phyloP scores from a whole-genome alignment of 1,140 invertebrate genomes.

The Ganaspis sp. region DNA sequence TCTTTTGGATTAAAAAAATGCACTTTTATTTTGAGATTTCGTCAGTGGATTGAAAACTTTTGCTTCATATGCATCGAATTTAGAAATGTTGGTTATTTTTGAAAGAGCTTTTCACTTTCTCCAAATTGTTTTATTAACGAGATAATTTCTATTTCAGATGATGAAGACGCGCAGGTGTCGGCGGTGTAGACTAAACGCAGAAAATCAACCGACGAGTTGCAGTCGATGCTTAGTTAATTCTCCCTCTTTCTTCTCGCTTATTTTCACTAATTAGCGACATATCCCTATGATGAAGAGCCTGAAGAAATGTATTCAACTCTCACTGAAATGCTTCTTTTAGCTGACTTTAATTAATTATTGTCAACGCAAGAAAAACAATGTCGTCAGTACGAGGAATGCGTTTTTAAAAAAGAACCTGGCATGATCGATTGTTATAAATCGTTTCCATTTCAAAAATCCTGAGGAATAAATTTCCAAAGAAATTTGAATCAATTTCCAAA shows the following conservation, averaged over 20 bases:
- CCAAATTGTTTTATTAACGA: background rate
- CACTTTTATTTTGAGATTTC: too few species aligned
- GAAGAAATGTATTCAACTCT: background rate
- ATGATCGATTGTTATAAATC: background rate
- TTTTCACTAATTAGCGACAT: constrained; percentile 31
- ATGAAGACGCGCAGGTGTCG: constrained; percentile 81
- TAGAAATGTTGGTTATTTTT: constrained; percentile 36
- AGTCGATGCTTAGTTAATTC: constrained; percentile 32
- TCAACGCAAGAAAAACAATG: background rate
- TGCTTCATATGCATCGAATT: too few species aligned
- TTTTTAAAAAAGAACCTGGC: constrained; percentile 1
- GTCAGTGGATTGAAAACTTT: background rate
- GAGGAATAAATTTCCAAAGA: background rate
- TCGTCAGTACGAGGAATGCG: background rate
- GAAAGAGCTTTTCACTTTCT: constrained; percentile 39
- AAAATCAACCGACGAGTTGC: constrained; percentile 43
- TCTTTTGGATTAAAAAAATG: too few species aligned
- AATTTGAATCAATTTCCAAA: too few species aligned
- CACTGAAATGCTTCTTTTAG: constrained; percentile 16
- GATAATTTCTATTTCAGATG: constrained; percentile 75
- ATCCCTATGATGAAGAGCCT: constrained; percentile 18
- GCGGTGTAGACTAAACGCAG: constrained; percentile 75
- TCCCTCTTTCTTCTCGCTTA: background rate
- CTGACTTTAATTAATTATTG: constrained; percentile 42
- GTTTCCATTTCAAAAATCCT: background rate